Base-by-base conservation (phyloP, 1,140 invertebrate species). In the Fopius arisanus region DNA sequence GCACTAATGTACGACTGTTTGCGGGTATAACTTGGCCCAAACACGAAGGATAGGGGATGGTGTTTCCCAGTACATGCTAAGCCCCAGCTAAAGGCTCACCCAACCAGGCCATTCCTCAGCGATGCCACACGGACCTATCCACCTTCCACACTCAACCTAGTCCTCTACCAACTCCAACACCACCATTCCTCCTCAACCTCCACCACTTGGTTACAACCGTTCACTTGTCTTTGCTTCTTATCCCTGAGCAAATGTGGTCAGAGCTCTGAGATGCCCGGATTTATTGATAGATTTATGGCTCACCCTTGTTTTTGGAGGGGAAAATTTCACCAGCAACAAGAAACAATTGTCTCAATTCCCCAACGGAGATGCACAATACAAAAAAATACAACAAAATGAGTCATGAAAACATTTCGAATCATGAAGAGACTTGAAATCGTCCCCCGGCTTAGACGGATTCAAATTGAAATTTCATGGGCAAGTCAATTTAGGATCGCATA, bases 1-100 rank as follows among this genome's bases (percentile, higher is more conserved):
- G 85, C 85, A 87, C 86, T 88, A 88, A 88, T 86, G 86, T 87
- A 88, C 87, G 86, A 87, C 87, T 88, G 86, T 88, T 88, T 88
- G 86, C 83, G 85, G 85, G 86, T 85, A 88, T 87, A 88, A 88
- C 85, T 87, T 86, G 86, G 83, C 84, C 86, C 83, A 82, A 80
- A 87, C 86, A 86, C 83, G 85, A 87, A 84, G 84, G 85, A 82
- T 86, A 83, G 29, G 81, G 81, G 79, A 80, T 82, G 79, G 80
- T 80, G 80, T 83, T 84, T 84, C 79, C 82, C 82, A 81, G 84
- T 82, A 82, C 82, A 84, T 78, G 83, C 82, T 87, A 87, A 88
- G 85, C 86, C 82, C 77, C 66, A 84, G 82, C 85, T 87, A 88
- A 86, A 88, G 85, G 84, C 85, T 84, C 78, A 78, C 83, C 82